phyloP scores from a whole-genome alignment of 1,140 invertebrate genomes.

The Ceratina australensis region DNA sequence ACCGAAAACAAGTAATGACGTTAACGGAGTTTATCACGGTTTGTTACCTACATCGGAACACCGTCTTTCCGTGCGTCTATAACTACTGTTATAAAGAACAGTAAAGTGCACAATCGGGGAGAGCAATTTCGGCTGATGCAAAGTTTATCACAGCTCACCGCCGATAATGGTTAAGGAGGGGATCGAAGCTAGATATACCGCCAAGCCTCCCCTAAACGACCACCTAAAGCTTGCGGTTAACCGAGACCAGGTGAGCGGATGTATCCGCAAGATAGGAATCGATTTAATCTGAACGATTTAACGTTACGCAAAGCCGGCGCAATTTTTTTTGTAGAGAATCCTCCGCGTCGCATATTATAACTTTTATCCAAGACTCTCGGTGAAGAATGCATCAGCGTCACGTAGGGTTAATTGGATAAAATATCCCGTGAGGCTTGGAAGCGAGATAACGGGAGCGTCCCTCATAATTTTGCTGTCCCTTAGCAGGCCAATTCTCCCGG shows the following conservation, averaged over 20 bases:
- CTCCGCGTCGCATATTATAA: neutral
- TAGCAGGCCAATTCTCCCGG: neutral
- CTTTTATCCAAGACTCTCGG: neutral
- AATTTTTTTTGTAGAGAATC: neutral
- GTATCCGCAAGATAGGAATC: conserved; percentile 63
- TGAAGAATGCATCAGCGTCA: neutral
- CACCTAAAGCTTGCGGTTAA: conserved; percentile 57
- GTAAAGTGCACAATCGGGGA: neutral
- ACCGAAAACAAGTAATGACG: too few relatives aligned
- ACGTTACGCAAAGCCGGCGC: conserved; percentile 1
- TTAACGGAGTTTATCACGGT: too few relatives aligned
- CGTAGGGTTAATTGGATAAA: conserved; percentile 17
- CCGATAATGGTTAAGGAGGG: conserved; percentile 57
- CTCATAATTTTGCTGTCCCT: conserved; percentile 26
- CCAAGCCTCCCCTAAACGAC: neutral
- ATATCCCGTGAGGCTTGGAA: neutral
- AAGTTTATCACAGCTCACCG: conserved; percentile 53
- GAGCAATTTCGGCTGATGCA: conserved; percentile 40
- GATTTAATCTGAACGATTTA: conserved; percentile 63
- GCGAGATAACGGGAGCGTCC: conserved; percentile 16
- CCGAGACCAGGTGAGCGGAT: conserved; percentile 63
- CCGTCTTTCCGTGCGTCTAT: too few relatives aligned
- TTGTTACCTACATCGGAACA: too few relatives aligned
- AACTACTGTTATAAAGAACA: too few relatives aligned
- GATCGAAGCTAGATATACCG: conserved; percentile 30